phyloP scores from a whole-genome alignment of 2,888 invertebrate species.

The Seira musarum region DNA sequence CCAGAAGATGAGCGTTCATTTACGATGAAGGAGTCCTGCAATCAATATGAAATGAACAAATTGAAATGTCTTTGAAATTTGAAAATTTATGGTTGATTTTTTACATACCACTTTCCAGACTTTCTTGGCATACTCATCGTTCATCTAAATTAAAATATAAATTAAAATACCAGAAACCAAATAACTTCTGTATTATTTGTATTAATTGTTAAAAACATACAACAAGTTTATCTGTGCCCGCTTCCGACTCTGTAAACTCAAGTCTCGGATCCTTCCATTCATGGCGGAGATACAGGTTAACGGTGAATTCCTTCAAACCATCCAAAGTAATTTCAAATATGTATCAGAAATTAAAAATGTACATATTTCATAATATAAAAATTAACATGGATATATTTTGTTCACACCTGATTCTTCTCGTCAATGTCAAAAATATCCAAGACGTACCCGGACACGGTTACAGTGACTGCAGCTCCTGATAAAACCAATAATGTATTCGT shows the following conservation, averaged over 20 bases:
- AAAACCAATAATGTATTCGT: background rate
- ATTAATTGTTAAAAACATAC: slow-evolving; percentile 6
- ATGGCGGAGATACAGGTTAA: slow-evolving; percentile 99
- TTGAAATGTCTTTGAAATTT: background rate
- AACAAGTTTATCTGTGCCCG: slow-evolving; percentile 74
- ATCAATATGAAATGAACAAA: background rate
- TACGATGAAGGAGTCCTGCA: slow-evolving; percentile 50
- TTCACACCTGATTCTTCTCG: slow-evolving; percentile 33
- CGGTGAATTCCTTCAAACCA: slow-evolving; percentile 82
- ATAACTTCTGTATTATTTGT: too few relatives aligned
- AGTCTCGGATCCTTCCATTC: slow-evolving; percentile 97
- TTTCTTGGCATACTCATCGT: slow-evolving; percentile 28
- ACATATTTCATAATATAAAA: background rate
- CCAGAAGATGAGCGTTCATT: slow-evolving; percentile 46
- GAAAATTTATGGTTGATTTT: background rate
- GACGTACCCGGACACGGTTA: slow-evolving; percentile 43
- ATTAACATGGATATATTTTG: background rate
- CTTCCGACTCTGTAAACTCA: slow-evolving; percentile 89
- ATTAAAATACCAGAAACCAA: background rate
- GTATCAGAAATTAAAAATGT: too few relatives aligned
- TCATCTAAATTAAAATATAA: slow-evolving; percentile 22
- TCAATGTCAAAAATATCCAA: slow-evolving; percentile 42
- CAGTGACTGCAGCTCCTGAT: slow-evolving; percentile 20
- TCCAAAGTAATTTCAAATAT: background rate
- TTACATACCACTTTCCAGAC: slow-evolving; percentile 43